Evolutionary conservation across 2,888 invertebrate genomes (phyloP), one percentile per base, ranked within the genome.

Genomic region (Pachliopta kotzebuea): DNA sequence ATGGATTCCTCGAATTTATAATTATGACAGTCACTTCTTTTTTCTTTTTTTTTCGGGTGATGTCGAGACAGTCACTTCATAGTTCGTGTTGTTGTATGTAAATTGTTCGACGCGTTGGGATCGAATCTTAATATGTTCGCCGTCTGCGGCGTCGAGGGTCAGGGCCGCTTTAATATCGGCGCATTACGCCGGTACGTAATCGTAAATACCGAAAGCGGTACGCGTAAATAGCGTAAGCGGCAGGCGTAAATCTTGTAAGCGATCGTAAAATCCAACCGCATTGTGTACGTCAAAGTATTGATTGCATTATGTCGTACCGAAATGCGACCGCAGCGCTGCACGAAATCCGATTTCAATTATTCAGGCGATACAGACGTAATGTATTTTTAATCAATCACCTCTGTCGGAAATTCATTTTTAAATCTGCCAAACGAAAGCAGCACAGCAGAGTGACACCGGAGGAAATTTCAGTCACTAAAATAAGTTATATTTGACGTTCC

Each of bases 401-500:
- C 65, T 59, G 60, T 63, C 64, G 55, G 67, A 70, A 68, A 60
- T 68, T 68, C 62, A 69, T 68, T 63, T 66, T 71, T 65, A 63
- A 68, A 71, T 67, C 60, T 61, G 56, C 69, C 60, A 64, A 72
- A 71, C 69, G 56, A 60, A 65, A 74, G 74, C 78, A 70, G 73
- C 67, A 70, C 68, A 71, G 61, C 63, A 71, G 65, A 59, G 64
- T 66, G 73, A 74, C 71, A 68, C 71, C 26, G 29, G 53, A 65
- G 75, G 80, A 78, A 78, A 85, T 82, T 80, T 80, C 75, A 80
- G 69, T 78, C 68, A 71, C 81, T 74, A 80, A 83, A 87, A 86
- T 86, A 88, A 83, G 85, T 84, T 78, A 81, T 78, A 76, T 86
- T 85, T 89, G 89, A 89, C 90, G 80, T 88, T 84, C 82, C 85